Conservation (phyloP, 2,797 vertebrate genomes). For the Gobio occitaniae region DNA sequence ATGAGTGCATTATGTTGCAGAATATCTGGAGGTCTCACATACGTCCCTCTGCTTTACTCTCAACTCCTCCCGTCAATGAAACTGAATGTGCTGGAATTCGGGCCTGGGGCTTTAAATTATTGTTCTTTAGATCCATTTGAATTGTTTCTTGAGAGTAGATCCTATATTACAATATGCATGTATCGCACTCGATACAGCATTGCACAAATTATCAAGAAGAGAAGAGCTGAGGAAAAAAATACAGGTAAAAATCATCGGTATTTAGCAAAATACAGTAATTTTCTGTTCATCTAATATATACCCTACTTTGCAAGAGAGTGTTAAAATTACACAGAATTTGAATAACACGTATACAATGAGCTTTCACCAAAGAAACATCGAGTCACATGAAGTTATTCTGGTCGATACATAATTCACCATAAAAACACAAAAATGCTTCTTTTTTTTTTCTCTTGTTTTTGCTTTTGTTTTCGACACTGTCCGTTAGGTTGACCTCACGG, state of each 20-base stretch:
- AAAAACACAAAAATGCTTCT: conserved; percentile 57
- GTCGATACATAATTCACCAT: conserved; percentile 67
- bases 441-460: conserved; percentile 7
- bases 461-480: conserved; percentile 53
- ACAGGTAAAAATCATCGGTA: conserved; percentile 76
- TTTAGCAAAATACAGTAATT: conserved; percentile 84
- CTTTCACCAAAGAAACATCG: conserved; percentile 78
- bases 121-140: conserved; percentile 34
- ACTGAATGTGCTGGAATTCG: conserved; percentile 27
- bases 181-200: conserved; percentile 53
- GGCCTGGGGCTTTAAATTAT: conserved; percentile 26
- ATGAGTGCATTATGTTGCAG: conserved; percentile 48
- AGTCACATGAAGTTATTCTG: conserved; percentile 76
- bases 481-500: conserved; percentile 77
- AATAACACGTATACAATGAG: conserved; percentile 79
- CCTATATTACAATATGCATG: conserved; percentile 60
- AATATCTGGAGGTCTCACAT: conserved; percentile 35
- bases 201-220: conserved; percentile 52
- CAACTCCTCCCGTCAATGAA: conserved; percentile 25
- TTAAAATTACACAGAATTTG: conserved; percentile 67
- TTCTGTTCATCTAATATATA: conserved; percentile 80
- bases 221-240: conserved; percentile 61
- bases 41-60: conserved; percentile 42
- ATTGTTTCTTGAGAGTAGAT: conserved; percentile 45
- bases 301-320: conserved; percentile 79